phyloP scores from a whole-genome alignment of 1,140 invertebrate species.

The Drosophila lowei region DNA sequence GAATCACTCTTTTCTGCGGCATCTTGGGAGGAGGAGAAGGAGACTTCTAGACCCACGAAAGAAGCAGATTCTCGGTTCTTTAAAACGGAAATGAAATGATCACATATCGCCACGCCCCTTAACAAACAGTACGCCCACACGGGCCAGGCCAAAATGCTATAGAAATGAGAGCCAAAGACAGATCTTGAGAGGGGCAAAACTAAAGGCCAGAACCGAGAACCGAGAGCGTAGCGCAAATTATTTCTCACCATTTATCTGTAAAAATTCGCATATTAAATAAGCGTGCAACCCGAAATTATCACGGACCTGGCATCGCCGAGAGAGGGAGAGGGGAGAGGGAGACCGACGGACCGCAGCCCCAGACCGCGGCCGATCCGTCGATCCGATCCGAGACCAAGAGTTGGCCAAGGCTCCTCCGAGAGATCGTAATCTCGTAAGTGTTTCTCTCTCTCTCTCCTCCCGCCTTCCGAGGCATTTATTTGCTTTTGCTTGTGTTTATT shows the following conservation, averaged over 20 bases:
- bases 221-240: constrained; percentile 77
- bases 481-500: constrained; percentile 61
- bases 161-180: constrained; percentile 1
- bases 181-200: constrained; percentile 1
- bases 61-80: not conserved
- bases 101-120: constrained; percentile 50
- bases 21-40: too few relatives aligned
- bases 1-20: constrained; percentile 12
- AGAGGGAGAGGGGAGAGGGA: not conserved
- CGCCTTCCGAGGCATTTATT: constrained; percentile 56
- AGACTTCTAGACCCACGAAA: too few relatives aligned
- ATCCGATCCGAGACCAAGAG: constrained; percentile 1
- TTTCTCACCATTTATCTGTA: constrained; percentile 82
- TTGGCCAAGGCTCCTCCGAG: constrained; percentile 44
- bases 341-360: constrained; percentile 14
- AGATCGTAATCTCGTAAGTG: constrained; percentile 78
- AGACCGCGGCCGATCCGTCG: not conserved
- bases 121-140: constrained; percentile 68
- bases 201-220: constrained; percentile 27
- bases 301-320: constrained; percentile 67
- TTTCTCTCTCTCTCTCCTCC: constrained; percentile 24
- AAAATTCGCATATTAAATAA: constrained; percentile 82
- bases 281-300: constrained; percentile 80
- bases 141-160: constrained; percentile 25
- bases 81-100: constrained; percentile 68